Conservation (phyloP, 2,888 invertebrate species). For the Norana najaformis region DNA sequence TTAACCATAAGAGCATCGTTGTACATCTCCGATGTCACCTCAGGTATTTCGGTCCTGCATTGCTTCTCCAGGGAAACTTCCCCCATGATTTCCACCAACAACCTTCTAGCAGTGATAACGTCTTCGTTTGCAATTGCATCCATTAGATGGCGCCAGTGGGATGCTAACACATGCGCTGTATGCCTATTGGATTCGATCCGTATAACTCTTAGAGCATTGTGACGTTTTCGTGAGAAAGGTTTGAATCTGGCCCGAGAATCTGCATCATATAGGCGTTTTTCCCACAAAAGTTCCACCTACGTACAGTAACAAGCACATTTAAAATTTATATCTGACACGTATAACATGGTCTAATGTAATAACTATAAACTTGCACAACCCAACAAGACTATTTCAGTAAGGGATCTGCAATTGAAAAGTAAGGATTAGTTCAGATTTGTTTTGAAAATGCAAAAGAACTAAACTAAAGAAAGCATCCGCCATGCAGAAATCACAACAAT, state of each 20-base stretch:
- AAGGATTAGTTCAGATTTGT: background rate
- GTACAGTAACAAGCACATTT: background rate
- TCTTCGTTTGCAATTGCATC: background rate
- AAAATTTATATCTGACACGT: background rate
- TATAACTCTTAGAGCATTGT: background rate
- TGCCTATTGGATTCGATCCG: conserved; percentile 19
- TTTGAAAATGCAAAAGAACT: background rate
- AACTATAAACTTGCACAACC: background rate
- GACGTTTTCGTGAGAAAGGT: background rate
- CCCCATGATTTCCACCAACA: background rate
- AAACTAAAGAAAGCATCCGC: background rate
- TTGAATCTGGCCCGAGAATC: background rate
- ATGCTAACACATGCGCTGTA: background rate
- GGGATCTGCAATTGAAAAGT: no score
- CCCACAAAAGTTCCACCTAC: conserved; percentile 26
- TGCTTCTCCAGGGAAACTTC: background rate
- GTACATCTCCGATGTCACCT: conserved; percentile 29
- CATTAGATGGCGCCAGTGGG: background rate
- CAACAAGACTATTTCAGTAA: background rate
- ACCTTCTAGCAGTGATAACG: background rate
- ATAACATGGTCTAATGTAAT: background rate
- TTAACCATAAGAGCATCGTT: background rate
- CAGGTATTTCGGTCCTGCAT: conserved; percentile 9
- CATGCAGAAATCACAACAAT: no score
- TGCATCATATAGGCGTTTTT: conserved; percentile 21